Percentiles rank a stretch among this genome's conserved stretches.
These are phyloP conservation scores for Ramazzottius varieornatus DNA, from an alignment of 2,888 invertebrate genomes.

Conservation along the genomic window DNA sequence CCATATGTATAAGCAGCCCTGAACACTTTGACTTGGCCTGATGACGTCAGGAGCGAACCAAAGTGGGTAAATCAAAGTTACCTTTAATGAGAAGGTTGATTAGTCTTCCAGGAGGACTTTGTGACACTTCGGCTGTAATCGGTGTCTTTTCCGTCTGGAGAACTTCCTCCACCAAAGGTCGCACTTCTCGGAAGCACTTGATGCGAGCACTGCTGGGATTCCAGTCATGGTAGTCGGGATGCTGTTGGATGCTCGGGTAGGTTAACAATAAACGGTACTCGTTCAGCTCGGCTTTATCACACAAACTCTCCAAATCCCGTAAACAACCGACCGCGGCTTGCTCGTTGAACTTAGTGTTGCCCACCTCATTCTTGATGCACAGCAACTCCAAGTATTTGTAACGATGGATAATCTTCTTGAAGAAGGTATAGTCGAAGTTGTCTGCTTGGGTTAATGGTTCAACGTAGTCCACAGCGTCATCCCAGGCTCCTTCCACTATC, in stretches of 20 bases:
- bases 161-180: conserved; percentile 46
- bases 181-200: conserved; percentile 60
- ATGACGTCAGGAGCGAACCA: too few relatives aligned
- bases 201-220: conserved; percentile 75
- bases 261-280: conserved; percentile 66
- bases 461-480: conserved; percentile 79
- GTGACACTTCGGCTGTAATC: neutral
- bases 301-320: conserved; percentile 57
- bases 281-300: conserved; percentile 68
- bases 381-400: conserved; percentile 78
- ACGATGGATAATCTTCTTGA: conserved; percentile 57
- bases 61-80: neutral
- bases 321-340: conserved; percentile 77
- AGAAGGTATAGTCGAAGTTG: conserved; percentile 53
- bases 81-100: neutral
- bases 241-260: conserved; percentile 67
- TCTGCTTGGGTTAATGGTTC: conserved; percentile 50
- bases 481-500: conserved; percentile 91
- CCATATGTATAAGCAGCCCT: too few relatives aligned
- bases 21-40: too few relatives aligned
- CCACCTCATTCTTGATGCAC: conserved; percentile 65
- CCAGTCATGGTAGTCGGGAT: conserved; percentile 77
- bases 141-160: conserved; percentile 9
- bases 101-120: neutral
- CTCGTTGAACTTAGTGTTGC: conserved; percentile 62